A percentile compares a stretch with the other conserved stretches of the same genome.
These are phyloP conservation scores for Hippocampus comes DNA, from an alignment of 2,113 vertebrate genomes.

Conservation along the genomic window DNA sequence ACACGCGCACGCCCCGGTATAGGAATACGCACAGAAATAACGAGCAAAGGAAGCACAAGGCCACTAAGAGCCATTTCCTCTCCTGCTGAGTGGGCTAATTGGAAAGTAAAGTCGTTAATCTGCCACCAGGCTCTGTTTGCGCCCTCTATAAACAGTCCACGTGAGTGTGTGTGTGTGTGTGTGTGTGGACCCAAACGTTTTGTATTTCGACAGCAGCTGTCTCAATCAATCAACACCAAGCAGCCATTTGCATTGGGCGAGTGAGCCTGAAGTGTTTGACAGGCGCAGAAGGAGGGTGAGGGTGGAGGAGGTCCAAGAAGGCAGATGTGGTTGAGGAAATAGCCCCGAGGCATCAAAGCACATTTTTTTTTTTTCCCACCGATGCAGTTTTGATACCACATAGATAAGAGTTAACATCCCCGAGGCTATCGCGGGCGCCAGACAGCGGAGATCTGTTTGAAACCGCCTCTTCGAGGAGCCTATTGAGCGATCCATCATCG, in stretches of 20 bases:
- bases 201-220: slow-evolving; percentile 52
- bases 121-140: slow-evolving; percentile 40
- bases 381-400: slow-evolving; percentile 47
- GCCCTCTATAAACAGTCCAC: slow-evolving; percentile 24
- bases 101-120: slow-evolving; percentile 55
- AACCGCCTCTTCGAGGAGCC: slow-evolving; percentile 20
- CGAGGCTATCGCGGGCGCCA: slow-evolving; percentile 11
- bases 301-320: slow-evolving; percentile 1
- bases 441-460: slow-evolving; percentile 38
- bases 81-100: slow-evolving; percentile 53
- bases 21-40: not conserved
- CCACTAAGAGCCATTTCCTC: slow-evolving; percentile 51
- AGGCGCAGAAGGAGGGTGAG: slow-evolving; percentile 14
- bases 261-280: slow-evolving; percentile 19
- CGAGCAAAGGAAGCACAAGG: slow-evolving; percentile 52
- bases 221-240: slow-evolving; percentile 44
- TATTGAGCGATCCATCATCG: slow-evolving; percentile 42
- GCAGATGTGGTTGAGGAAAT: slow-evolving; percentile 40
- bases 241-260: slow-evolving; percentile 31
- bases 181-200: slow-evolving; percentile 20
- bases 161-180: not conserved
- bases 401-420: slow-evolving; percentile 45
- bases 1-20: slow-evolving; percentile 10
- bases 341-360: slow-evolving; percentile 31
- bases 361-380: slow-evolving; percentile 24